Conservation (phyloP, 1,140 invertebrate species). For the Sycophila sp. region DNA sequence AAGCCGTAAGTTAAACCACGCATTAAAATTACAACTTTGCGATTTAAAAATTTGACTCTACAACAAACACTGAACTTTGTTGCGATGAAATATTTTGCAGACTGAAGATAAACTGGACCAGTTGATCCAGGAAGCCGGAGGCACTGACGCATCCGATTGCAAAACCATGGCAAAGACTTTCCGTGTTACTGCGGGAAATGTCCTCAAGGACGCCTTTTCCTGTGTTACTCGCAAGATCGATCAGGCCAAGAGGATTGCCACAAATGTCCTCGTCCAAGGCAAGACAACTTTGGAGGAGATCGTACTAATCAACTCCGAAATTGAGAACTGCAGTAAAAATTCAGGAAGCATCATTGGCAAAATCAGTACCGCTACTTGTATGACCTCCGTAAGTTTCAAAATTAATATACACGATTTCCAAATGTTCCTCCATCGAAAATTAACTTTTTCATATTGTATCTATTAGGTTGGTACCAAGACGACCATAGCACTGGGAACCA, state of each 20-base stretch:
- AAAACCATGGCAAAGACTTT: too few species aligned
- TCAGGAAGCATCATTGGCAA: slow-evolving; percentile 31
- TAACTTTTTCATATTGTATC: neutral
- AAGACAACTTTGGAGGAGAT: slow-evolving; percentile 33
- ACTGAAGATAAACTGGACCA: too few species aligned
- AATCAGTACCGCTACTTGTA: slow-evolving; percentile 42
- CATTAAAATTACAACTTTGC: too few species aligned
- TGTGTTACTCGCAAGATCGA: too few species aligned
- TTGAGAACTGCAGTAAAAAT: slow-evolving; percentile 39
- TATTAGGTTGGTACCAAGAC: slow-evolving; percentile 37
- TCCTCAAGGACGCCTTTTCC: neutral
- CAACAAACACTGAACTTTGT: too few species aligned
- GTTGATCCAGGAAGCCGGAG: too few species aligned
- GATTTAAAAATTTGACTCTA: too few species aligned
- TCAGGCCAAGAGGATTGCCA: slow-evolving; percentile 15
- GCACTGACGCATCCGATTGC: too few species aligned
- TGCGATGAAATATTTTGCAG: too few species aligned
- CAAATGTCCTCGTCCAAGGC: slow-evolving; percentile 36
- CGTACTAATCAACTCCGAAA: slow-evolving; percentile 26
- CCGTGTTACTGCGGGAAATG: neutral
- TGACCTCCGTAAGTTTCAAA: slow-evolving; percentile 47
- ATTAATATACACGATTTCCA: too few species aligned
- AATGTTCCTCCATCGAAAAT: slow-evolving; percentile 28
- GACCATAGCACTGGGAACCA: slow-evolving; percentile 34
- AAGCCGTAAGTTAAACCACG: too few species aligned